Base-by-base conservation (phyloP, 2,888 invertebrate species). In the Mamestra brassicae region DNA sequence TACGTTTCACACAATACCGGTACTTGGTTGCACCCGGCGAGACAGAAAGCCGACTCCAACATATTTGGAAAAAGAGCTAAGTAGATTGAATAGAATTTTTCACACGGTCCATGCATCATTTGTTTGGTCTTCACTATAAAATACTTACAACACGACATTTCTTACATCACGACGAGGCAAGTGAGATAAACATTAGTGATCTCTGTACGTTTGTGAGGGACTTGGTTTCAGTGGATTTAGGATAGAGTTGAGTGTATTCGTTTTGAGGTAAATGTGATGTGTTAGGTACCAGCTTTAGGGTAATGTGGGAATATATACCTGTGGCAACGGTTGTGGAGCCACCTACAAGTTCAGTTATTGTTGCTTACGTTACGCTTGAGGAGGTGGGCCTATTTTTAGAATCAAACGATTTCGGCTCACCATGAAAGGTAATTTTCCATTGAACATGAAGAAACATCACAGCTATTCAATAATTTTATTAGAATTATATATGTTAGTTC, bases 181-280 rank as follows among this genome's bases (percentile, higher is more conserved):
- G 38, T 38, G 38, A 5, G 5, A 13, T 10, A 17, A 67, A 60
- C 1, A 7, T 10, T 75, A 34, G 66, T 66, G 11, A 5, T 38
- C 5, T 38, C 38, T 38, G 38, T 38, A 38, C 38, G 3, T 38
- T 38, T 38, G 38, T 5, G 5, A 38, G 38, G 42, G 42, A 7
- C 4, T 52, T n/a, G 34, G 26, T 13, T 72, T 38, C 2, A n/a
- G 61, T 72, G 72, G 76, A 54, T n/a, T 26, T 50, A 42, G 57
- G 38, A 34, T 17, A 42, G 38, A 15, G n/a, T 55, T 42, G 47
- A 42, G n/a, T 50, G 5, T 47, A 26, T 60, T 67, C 15, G 26
- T 76, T 58, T 54, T 34, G 13, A 47, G 45, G 11, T 11, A 17
- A 67, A 60, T 6, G 13, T 75, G 50, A 75, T 67, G 11, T 76